Evolutionary conservation across 2,113 vertebrate species (phyloP).

Genomic region (Pluvianellus socialis): DNA sequence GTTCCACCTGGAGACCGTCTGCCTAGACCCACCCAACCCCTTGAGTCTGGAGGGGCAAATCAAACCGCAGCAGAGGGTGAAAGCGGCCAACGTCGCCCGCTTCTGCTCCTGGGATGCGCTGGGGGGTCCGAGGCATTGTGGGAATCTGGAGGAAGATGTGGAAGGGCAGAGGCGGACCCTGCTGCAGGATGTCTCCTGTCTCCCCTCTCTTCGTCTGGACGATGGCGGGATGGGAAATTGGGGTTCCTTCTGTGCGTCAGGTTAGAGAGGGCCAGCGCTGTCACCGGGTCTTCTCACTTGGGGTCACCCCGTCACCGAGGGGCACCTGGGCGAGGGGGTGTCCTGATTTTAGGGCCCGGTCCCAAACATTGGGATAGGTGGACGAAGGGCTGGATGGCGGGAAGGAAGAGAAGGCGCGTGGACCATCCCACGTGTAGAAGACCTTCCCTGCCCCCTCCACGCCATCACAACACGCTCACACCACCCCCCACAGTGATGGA

Average conservation of each 20-base stretch:
- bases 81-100: background rate
- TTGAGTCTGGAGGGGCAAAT: background rate
- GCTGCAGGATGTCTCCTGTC: background rate
- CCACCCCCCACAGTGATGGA: background rate
- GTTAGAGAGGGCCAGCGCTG: background rate
- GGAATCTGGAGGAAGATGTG: background rate
- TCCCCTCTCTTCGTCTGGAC: background rate
- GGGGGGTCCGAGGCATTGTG: background rate
- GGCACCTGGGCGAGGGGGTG: too few relatives aligned
- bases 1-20: background rate
- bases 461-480: background rate
- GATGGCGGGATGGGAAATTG: too few relatives aligned
- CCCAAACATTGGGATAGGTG: background rate
- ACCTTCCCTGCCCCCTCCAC: background rate
- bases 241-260: background rate
- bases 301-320: background rate
- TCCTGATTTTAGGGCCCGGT: background rate
- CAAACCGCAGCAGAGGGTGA: too few relatives aligned
- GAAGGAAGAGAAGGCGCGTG: background rate
- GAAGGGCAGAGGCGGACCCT: too few relatives aligned
- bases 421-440: background rate
- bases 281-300: background rate
- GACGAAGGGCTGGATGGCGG: background rate
- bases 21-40: too few relatives aligned
- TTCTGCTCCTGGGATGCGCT: fast-evolving